Percentiles rank a stretch among this genome's conserved stretches.
phyloP scores from a whole-genome alignment of 2,113 vertebrate species.

The Dipodomys stephensi region DNA sequence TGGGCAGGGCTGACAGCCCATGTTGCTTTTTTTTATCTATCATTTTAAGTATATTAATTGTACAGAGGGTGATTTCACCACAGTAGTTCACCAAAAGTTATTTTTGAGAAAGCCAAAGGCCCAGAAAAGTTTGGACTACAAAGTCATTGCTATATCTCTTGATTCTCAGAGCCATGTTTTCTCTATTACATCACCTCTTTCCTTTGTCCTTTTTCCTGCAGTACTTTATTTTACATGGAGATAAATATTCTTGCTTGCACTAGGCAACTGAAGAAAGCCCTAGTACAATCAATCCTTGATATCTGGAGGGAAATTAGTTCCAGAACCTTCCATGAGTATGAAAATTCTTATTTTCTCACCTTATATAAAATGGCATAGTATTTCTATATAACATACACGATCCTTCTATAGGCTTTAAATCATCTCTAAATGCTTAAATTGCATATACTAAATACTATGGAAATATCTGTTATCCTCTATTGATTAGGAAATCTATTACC shows the following conservation, averaged over 20 bases:
- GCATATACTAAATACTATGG: neutral
- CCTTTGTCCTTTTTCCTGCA: neutral
- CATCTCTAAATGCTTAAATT: neutral
- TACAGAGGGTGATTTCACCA: too few relatives aligned
- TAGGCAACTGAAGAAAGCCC: conserved; percentile 17
- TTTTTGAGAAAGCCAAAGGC: neutral
- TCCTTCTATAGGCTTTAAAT: neutral
- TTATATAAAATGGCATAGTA: neutral
- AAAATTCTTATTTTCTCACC: neutral
- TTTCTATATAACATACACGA: neutral
- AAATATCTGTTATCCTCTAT: neutral
- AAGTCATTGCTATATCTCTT: rapidly evolving
- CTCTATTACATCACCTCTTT: neutral
- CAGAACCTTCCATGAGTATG: neutral
- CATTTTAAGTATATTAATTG: too few relatives aligned
- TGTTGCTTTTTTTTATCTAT: too few relatives aligned
- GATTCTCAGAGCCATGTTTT: rapidly evolving
- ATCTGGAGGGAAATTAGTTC: neutral
- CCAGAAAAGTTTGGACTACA: neutral
- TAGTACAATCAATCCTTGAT: neutral
- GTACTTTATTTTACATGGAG: neutral
- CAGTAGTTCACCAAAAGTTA: too few relatives aligned
- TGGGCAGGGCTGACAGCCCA: rapidly evolving
- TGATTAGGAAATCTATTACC: neutral
- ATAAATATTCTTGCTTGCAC: neutral